Percentiles rank a stretch among this genome's conserved stretches.
These are phyloP conservation scores for Poicephalus meyeri DNA, from an alignment of 2,113 vertebrate species.

Conservation along the genomic window DNA sequence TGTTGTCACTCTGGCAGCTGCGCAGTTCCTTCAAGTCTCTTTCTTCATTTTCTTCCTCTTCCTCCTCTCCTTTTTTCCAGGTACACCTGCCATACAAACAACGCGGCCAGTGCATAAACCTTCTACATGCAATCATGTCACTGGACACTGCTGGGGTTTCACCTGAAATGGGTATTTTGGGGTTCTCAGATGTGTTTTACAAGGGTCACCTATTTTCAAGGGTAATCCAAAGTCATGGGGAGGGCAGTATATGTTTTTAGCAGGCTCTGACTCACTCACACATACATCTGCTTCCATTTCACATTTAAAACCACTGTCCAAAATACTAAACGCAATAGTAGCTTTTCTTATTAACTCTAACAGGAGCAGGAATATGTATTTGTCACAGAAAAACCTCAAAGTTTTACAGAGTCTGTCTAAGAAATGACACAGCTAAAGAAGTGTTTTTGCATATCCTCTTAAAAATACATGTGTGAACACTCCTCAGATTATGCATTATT, in stretches of 20 bases:
- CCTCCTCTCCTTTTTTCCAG: conserved; percentile 62
- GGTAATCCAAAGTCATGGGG: background rate
- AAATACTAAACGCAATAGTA: background rate
- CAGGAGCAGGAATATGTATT: background rate
- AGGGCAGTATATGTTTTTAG: background rate
- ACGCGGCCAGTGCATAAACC: background rate
- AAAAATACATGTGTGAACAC: background rate
- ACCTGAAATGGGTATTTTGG: background rate
- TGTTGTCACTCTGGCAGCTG: background rate
- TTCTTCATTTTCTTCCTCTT: conserved; percentile 68
- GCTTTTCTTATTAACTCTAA: background rate
- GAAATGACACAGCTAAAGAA: background rate
- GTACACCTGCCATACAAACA: conserved; percentile 1
- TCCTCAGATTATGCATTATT: background rate
- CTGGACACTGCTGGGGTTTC: background rate
- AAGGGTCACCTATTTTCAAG: background rate
- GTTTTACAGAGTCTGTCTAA: background rate
- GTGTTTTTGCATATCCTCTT: background rate
- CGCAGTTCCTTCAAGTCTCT: conserved; percentile 51
- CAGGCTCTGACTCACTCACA: background rate
- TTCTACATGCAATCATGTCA: background rate
- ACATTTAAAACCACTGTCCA: background rate
- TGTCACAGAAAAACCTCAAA: background rate
- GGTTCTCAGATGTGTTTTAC: background rate
- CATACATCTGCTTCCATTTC: background rate